Evolutionary conservation across 2,113 vertebrate genomes (phyloP), one percentile per base, ranked within the genome.

Genomic region (Pycnonotus jocosus): DNA sequence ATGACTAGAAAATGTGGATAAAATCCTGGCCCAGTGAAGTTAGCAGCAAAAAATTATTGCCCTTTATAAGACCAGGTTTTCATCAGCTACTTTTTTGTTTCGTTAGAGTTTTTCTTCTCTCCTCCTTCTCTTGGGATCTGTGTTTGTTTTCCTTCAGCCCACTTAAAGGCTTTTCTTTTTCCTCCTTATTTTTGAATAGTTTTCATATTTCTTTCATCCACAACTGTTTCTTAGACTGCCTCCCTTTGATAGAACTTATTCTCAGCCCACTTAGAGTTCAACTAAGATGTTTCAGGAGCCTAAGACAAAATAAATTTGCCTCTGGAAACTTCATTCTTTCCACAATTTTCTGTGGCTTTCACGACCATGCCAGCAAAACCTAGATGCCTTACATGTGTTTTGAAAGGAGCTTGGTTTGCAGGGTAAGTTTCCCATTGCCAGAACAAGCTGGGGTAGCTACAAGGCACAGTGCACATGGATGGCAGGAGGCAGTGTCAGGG

Each of bases 281-380:
- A 65, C 60, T 54, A 30, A 53, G 76, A 79, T 30, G 48, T 19
- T 65, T 65, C 48, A 79, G 60, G 48, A 54, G 48, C 38, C 38
- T 44, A 24, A 64, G 60, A 79, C 31, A 88, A 96, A 96, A 94
- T 74, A 94, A 92, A 94, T 92, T 96, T 95, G 76, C 53, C 85
- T 50, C 48, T 81, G 80, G 88, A 96, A 97, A 86, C 69, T 83
- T 92, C 61, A 94, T 94, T 96, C 76, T 94, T 95, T 92, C 95
- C 95, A 83, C 72, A 88, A 77, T 95, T 91, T 93, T 88, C 82
- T 94, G 92, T 65, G 90, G 90, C 25, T 97, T 94, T 84, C 31
- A 33, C 65, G 12, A 81, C 25, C 8, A 44, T 27, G 80, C 92
- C 90, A 93, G 82, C 37, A 88, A 81, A 82, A 95, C 90, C 79